Evolutionary conservation across 2,797 vertebrate species (phyloP).

Genomic region (Tenualosa thibaudeaui): DNA sequence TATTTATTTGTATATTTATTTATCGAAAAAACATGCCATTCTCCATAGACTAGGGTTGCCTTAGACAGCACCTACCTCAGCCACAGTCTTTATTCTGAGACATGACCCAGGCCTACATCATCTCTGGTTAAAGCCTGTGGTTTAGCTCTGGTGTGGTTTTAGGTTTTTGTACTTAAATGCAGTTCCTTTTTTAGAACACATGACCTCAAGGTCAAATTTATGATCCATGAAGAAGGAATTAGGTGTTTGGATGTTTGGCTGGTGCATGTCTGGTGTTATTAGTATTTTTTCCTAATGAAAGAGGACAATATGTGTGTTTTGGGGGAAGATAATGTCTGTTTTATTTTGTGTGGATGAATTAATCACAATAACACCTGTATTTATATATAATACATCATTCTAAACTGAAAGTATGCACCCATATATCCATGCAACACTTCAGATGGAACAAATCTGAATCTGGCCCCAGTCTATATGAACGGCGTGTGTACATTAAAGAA

Average conservation of each 20-base stretch:
- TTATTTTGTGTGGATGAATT: neutral
- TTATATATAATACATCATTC: neutral
- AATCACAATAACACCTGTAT: neutral
- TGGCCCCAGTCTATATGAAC: neutral
- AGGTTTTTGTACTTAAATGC: neutral
- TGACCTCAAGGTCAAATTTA: constrained; percentile 8
- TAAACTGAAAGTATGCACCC: neutral
- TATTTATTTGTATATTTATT: neutral
- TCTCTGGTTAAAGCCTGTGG: neutral
- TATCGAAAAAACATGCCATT: neutral
- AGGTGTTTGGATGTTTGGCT: neutral
- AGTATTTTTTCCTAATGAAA: neutral
- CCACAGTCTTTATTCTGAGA: neutral
- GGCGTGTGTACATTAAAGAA: neutral
- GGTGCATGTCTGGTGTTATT: neutral
- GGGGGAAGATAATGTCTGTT: neutral
- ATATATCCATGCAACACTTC: neutral
- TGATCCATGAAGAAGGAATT: neutral
- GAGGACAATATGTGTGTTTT: neutral
- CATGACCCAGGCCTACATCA: constrained; percentile 14
- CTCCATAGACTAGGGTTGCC: neutral
- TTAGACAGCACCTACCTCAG: neutral
- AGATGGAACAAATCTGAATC: neutral
- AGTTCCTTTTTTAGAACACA: neutral
- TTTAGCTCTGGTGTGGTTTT: neutral